A percentile compares a stretch with the other conserved stretches of the same genome.
Evolutionary conservation across 2,797 vertebrate species (phyloP).

Genomic region (Gadopsis bispinosus): DNA sequence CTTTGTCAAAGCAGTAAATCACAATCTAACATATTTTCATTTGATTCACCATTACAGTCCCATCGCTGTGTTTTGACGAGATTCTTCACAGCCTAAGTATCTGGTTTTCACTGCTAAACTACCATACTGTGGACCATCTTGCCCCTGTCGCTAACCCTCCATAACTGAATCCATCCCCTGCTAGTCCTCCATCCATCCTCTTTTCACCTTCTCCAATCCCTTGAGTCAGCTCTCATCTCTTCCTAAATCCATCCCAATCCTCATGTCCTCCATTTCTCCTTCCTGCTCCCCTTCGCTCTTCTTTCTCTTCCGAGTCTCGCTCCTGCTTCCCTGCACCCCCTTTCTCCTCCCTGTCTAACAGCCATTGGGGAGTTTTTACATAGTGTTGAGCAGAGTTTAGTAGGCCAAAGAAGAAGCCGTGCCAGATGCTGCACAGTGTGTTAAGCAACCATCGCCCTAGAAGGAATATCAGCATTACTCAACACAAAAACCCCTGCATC

Average conservation of each 20-base stretch:
- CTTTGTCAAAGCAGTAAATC: slow-evolving; percentile 49
- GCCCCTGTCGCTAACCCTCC: slow-evolving; percentile 49
- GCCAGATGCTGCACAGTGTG: slow-evolving; percentile 72
- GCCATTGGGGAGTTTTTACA: slow-evolving; percentile 76
- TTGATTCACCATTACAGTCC: not conserved
- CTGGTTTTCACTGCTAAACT: slow-evolving; percentile 30
- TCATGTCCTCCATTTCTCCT: slow-evolving; percentile 75
- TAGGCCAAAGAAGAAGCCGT: slow-evolving; percentile 78
- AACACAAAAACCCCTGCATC: slow-evolving; percentile 67
- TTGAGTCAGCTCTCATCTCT: slow-evolving; percentile 73
- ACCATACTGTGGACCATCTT: slow-evolving; percentile 12
- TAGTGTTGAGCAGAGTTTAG: slow-evolving; percentile 81
- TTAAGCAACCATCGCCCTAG: slow-evolving; percentile 74
- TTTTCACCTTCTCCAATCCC: slow-evolving; percentile 70
- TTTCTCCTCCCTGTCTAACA: slow-evolving; percentile 52
- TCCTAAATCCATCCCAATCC: slow-evolving; percentile 77
- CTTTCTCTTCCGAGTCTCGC: slow-evolving; percentile 43
- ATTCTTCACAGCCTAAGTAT: slow-evolving; percentile 26
- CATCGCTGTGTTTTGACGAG: slow-evolving; percentile 17
- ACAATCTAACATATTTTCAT: slow-evolving; percentile 20
- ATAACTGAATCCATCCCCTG: slow-evolving; percentile 69
- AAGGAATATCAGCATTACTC: slow-evolving; percentile 77
- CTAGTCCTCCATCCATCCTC: slow-evolving; percentile 67
- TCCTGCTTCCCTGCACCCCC: slow-evolving; percentile 37
- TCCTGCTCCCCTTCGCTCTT: slow-evolving; percentile 22